Conservation (phyloP, 64 coral and sea anemone species). For the Montipora foliosa region DNA sequence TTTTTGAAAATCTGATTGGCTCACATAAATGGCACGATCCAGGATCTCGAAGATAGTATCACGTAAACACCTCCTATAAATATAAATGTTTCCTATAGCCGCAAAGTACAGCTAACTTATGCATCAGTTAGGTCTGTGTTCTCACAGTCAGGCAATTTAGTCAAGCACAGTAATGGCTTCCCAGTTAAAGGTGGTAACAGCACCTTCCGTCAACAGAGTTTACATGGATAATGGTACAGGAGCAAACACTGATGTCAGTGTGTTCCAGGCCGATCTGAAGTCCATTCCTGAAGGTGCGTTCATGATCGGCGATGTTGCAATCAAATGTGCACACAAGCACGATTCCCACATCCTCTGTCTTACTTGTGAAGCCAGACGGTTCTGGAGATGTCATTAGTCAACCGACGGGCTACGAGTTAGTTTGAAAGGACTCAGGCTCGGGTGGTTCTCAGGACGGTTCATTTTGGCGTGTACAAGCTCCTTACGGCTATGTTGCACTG, state of each 20-base stretch:
- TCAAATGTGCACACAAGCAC: not conserved
- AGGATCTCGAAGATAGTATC: too few species aligned
- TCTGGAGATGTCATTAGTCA: not conserved
- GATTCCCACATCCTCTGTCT: not conserved
- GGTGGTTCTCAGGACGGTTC: not conserved
- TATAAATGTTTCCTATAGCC: too few species aligned
- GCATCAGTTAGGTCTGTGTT: not conserved
- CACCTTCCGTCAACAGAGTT: not conserved
- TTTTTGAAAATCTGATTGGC: too few species aligned
- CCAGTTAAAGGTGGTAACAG: not conserved
- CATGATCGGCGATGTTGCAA: not conserved
- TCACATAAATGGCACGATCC: too few species aligned
- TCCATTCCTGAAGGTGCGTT: not conserved
- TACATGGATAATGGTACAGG: not conserved
- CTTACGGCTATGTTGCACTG: not conserved
- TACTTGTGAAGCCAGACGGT: constrained; percentile 2
- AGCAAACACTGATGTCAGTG: not conserved
- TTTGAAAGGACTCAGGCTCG: not conserved
- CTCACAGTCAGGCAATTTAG: not conserved
- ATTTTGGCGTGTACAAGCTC: not conserved
- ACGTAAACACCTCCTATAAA: too few species aligned
- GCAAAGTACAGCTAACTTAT: too few species aligned
- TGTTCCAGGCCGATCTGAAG: not conserved
- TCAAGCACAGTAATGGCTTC: not conserved
- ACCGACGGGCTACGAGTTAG: not conserved